phyloP scores from a whole-genome alignment of 2,888 invertebrate genomes.

The Papilio protenor region DNA sequence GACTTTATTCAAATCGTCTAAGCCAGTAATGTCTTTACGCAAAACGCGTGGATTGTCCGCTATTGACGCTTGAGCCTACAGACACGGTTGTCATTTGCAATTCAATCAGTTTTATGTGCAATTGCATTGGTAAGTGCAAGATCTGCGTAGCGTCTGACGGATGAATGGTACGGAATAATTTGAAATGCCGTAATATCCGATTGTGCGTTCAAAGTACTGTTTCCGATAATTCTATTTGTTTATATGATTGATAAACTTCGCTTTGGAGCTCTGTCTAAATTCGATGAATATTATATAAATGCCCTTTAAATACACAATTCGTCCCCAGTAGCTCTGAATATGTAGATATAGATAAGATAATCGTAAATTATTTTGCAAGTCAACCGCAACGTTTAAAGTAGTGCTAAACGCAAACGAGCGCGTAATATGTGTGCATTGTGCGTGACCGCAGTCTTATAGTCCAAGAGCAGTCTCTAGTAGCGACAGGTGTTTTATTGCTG shows the following conservation, averaged over 20 bases:
- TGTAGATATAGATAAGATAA: too few species aligned
- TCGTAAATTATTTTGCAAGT: too few species aligned
- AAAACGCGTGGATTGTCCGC: neutral
- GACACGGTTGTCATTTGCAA: slow-evolving; percentile 26
- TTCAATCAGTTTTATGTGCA: slow-evolving; percentile 19
- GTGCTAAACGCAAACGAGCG: neutral
- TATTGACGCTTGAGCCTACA: slow-evolving; percentile 11
- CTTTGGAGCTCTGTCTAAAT: neutral
- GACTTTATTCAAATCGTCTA: neutral
- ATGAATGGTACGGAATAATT: neutral
- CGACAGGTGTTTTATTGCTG: neutral
- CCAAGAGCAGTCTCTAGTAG: neutral
- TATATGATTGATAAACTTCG: neutral
- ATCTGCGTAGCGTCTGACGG: neutral
- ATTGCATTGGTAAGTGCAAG: neutral
- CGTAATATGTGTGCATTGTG: slow-evolving; percentile 18
- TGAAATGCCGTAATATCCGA: neutral
- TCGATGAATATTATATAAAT: neutral
- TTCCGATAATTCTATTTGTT: neutral
- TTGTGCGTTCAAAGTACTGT: neutral
- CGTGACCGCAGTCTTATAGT: neutral
- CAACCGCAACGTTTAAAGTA: slow-evolving; percentile 8
- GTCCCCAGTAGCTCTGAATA: too few species aligned
- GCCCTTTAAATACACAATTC: neutral
- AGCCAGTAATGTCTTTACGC: slow-evolving; percentile 9